Percentiles rank a stretch among this genome's conserved stretches.
phyloP scores from a whole-genome alignment of 2,113 vertebrate genomes.

The Gulo gulo region DNA sequence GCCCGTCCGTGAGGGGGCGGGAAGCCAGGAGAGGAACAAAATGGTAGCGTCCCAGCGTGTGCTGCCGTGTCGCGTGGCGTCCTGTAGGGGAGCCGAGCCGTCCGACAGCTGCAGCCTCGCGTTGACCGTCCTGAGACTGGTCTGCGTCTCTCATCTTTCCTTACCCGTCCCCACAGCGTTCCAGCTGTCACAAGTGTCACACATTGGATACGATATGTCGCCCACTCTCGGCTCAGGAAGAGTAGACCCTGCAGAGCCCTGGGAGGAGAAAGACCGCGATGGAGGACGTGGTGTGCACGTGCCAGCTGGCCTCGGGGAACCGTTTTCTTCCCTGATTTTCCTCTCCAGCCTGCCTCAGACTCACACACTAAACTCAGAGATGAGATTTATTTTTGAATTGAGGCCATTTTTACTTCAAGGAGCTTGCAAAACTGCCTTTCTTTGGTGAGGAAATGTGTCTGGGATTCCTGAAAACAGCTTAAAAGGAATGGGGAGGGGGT shows the following conservation, averaged over 20 bases:
- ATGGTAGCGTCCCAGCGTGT: neutral
- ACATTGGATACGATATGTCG: neutral
- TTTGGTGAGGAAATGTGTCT: neutral
- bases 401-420: neutral
- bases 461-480: neutral
- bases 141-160: neutral
- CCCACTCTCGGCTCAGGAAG: neutral
- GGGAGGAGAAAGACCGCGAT: neutral
- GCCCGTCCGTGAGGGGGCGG: fast-evolving
- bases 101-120: too few species aligned
- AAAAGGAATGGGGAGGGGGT: neutral
- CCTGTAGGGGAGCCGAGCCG: neutral
- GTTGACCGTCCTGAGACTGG: neutral
- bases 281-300: neutral
- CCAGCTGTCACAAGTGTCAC: neutral
- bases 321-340: neutral
- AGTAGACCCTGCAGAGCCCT: neutral
- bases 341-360: neutral
- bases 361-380: neutral
- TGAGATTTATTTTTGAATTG: neutral
- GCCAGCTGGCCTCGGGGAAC: neutral
- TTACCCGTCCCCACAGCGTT: neutral
- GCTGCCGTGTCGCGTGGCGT: fast-evolving
- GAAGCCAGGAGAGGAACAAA: neutral
- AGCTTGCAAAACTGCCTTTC: neutral